Conservation (phyloP, 2,797 vertebrate genomes). For the Margarornis squamiger region DNA sequence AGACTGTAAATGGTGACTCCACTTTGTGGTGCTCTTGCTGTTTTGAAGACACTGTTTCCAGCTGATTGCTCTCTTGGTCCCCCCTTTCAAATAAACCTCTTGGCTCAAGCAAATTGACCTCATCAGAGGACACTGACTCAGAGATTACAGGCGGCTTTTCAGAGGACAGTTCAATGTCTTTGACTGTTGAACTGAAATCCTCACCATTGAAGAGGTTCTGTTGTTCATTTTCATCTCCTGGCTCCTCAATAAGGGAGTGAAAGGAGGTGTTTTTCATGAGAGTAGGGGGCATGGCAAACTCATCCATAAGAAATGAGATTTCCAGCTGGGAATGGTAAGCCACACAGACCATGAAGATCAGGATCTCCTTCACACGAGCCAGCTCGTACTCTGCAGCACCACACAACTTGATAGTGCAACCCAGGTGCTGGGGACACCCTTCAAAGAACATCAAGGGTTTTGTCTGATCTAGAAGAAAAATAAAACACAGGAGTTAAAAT, state of each 20-base stretch:
- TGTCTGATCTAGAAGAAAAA: conserved; percentile 80
- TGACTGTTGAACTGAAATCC: conserved; percentile 59
- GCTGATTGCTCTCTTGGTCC: conserved; percentile 53
- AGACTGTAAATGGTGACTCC: conserved; percentile 59
- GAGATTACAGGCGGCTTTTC: conserved; percentile 66
- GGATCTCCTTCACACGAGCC: conserved; percentile 94
- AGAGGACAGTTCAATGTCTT: conserved; percentile 69
- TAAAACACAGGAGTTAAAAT: background rate
- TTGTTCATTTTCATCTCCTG: conserved; percentile 59
- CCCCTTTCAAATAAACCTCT: conserved; percentile 63
- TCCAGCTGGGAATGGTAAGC: conserved; percentile 98
- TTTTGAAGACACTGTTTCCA: conserved; percentile 16
- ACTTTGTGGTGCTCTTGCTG: conserved; percentile 62
- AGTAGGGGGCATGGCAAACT: conserved; percentile 97
- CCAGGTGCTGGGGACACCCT: conserved; percentile 90
- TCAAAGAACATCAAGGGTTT: conserved; percentile 99
- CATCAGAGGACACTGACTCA: conserved; percentile 71
- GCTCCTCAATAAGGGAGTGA: conserved; percentile 86
- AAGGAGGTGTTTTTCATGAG: conserved; percentile 85
- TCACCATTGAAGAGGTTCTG: conserved; percentile 67
- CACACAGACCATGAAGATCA: conserved; percentile 95
- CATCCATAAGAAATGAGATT: conserved; percentile 99
- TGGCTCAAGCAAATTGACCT: conserved; percentile 59
- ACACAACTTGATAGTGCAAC: conserved; percentile 94
- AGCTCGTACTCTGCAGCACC: conserved; percentile 93